Percentiles rank a stretch among this genome's conserved stretches.
phyloP scores from a whole-genome alignment of 1,140 invertebrate species.

The Meloidogyne chitwoodi region DNA sequence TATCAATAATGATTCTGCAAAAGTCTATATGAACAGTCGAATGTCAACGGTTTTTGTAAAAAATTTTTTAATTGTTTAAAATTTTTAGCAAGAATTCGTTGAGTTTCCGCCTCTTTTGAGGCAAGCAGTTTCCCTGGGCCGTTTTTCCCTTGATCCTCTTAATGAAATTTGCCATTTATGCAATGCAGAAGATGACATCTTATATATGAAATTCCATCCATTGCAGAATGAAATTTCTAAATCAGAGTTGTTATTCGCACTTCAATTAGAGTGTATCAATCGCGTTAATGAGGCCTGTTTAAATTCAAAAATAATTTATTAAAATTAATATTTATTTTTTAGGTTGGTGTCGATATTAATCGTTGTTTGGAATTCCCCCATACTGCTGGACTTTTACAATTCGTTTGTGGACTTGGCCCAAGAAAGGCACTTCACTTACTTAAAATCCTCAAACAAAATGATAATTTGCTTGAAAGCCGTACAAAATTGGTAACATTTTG shows the following conservation, averaged over 20 bases:
- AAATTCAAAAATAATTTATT: neutral
- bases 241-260: conserved; percentile 32
- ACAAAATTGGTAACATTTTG: conserved; percentile 89
- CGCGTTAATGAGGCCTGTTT: conserved; percentile 49
- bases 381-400: conserved; percentile 78
- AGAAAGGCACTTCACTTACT: conserved; percentile 85
- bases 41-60: conserved; percentile 24
- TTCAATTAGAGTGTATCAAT: conserved; percentile 53
- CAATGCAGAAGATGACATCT: conserved; percentile 87
- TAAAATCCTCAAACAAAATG: conserved; percentile 63
- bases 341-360: conserved; percentile 95
- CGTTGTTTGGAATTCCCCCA: conserved; percentile 80
- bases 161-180: conserved; percentile 92
- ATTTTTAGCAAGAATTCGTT: conserved; percentile 50
- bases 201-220: conserved; percentile 85
- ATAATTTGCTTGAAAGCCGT: conserved; percentile 62
- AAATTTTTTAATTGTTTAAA: neutral
- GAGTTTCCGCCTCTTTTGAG: conserved; percentile 49
- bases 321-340: conserved; percentile 15
- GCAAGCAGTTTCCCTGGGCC: conserved; percentile 76
- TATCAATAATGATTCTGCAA: conserved; percentile 44
- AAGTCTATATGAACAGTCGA: conserved; percentile 43
- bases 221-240: conserved; percentile 66
- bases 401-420: conserved; percentile 91
- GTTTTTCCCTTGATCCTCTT: conserved; percentile 87